Evolutionary conservation across 30 jellyfish, hydroid and myxozoan species (phyloP), one percentile per base, ranked within the genome.

Genomic region (Nemopilema nomurai): DNA sequence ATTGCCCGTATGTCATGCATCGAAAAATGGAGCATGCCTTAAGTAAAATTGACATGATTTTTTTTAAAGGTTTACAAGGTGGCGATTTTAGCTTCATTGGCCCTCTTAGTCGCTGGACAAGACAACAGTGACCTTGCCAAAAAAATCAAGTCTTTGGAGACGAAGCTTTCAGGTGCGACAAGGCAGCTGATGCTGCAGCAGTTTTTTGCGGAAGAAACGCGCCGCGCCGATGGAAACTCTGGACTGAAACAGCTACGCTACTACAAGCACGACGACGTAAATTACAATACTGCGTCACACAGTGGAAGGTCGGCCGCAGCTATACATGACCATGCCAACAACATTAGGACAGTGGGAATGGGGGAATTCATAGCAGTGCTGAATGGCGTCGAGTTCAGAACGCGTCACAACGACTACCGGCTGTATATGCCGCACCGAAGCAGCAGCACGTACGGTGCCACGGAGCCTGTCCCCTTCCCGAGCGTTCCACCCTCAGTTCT

Each of bases 111-210:
- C 41, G 69, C 22, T 18, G 76, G 30, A 32, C 51, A 28, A 31
- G 32, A 28, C 51, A 20, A 23, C 57, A 13, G 9, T 3, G 13
- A 41, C 9, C 69, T 77, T 22, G 9, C 0, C 51, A 77, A 77
- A 64, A 53, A 77, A 31, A n/a, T 77, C 67, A 29, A 62, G 51
- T 22, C 28, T 18, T 78, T 86, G 51, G 77, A 69, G 67, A 64
- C 49, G 33, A 71, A 76, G 22, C 62, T 87, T 32, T 57, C 71
- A 33, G 30, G 74, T 51, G 74, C 87, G 21, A 70, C 92, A 16
- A 88, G 93, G 7, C 97, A 91, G 78, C 33, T 86, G 80, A 91
- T 91, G 96, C 77, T 91, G 80, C 97, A 85, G 77, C 97, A 91
- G 74, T 91, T 91, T 81, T 85, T 91, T 50, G 83, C 71, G 18